Conservation (phyloP, 2,888 invertebrate genomes). For the Spisula solida region DNA sequence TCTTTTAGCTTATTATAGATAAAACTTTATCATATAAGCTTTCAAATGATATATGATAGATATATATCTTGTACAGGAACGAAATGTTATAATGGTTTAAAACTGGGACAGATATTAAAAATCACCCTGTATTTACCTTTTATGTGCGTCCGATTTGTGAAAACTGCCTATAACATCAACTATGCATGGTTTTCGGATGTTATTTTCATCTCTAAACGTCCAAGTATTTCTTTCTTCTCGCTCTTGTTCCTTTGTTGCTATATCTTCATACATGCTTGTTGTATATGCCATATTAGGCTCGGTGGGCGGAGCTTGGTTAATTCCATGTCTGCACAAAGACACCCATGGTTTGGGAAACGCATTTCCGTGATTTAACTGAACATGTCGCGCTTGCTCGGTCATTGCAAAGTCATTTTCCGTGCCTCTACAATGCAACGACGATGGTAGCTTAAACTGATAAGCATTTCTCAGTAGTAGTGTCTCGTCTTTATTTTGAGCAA, state of each 20-base stretch:
- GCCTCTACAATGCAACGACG: conserved; percentile 11
- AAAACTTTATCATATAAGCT: too few species aligned
- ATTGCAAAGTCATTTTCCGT: conserved; percentile 33
- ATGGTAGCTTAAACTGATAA: conserved; percentile 49
- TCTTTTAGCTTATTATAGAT: too few species aligned
- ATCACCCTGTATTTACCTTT: conserved; percentile 53
- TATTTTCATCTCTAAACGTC: conserved; percentile 61
- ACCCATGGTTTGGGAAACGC: background rate
- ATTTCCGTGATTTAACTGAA: background rate
- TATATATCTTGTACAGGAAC: too few species aligned
- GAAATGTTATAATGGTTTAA: too few species aligned
- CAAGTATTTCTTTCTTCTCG: conserved; percentile 40
- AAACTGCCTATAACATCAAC: conserved; percentile 50
- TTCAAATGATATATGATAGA: too few species aligned
- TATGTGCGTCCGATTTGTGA: conserved; percentile 57
- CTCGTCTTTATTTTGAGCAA: conserved; percentile 21
- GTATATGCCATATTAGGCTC: background rate
- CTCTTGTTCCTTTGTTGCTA: background rate
- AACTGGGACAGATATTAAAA: too few species aligned
- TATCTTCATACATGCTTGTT: background rate
- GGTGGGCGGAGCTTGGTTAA: background rate
- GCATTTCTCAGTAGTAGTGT: conserved; percentile 23
- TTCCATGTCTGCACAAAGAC: background rate
- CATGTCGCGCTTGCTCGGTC: background rate
- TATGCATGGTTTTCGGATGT: conserved; percentile 61